phyloP scores from a whole-genome alignment of 2,888 invertebrate species.

The Xanthostigma xanthostigma region DNA sequence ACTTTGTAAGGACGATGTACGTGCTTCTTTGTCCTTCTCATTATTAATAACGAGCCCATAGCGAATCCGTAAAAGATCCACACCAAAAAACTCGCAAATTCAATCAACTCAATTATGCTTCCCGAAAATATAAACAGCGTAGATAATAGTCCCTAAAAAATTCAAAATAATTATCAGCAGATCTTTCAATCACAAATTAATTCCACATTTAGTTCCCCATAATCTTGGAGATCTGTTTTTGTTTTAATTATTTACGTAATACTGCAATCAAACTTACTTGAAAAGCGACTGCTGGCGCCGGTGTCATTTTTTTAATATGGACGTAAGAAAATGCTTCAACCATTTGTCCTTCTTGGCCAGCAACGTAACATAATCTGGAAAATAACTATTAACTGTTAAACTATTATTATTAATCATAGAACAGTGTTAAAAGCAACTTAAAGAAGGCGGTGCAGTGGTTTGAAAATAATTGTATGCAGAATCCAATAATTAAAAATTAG shows the following conservation, averaged over 20 bases:
- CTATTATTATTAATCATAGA: background rate
- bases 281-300: slow-evolving; percentile 67
- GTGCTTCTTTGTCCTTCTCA: slow-evolving; percentile 53
- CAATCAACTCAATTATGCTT: slow-evolving; percentile 60
- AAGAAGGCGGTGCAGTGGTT: too few species aligned
- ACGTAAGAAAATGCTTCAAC: slow-evolving; percentile 64
- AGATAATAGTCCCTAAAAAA: slow-evolving; percentile 48
- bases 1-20: slow-evolving; percentile 56
- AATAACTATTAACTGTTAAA: slow-evolving; percentile 5
- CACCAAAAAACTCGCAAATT: slow-evolving; percentile 74
- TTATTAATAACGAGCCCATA: slow-evolving; percentile 60
- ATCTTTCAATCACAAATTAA: background rate
- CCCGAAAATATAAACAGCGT: slow-evolving; percentile 55
- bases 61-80: slow-evolving; percentile 80
- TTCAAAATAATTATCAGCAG: slow-evolving; percentile 8
- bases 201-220: background rate
- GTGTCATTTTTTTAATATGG: slow-evolving; percentile 56
- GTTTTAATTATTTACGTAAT: background rate
- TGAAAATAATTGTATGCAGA: too few species aligned
- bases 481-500: too few species aligned
- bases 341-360: slow-evolving; percentile 69
- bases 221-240: background rate
- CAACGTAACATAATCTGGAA: slow-evolving; percentile 64
- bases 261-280: slow-evolving; percentile 42
- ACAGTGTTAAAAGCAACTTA: too few species aligned